Conservation (phyloP, 2,888 invertebrate genomes). For the Lumbricus terrestris region DNA sequence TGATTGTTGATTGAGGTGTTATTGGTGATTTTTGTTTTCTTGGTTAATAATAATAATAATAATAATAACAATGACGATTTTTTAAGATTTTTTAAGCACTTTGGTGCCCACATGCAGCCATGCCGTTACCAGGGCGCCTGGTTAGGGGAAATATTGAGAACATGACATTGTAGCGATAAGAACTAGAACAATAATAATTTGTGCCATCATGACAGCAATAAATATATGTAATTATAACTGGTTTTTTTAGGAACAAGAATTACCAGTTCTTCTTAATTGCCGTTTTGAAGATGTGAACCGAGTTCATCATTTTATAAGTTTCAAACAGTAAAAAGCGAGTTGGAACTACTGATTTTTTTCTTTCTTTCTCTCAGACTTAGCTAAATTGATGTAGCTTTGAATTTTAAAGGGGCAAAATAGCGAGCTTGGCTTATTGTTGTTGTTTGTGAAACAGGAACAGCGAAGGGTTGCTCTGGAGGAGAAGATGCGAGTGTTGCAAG, state of each 20-base stretch:
- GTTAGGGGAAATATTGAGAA: too few relatives aligned
- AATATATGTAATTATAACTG: too few relatives aligned
- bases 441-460: slow-evolving; percentile 44
- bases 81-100: too few relatives aligned
- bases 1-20: background rate
- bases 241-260: too few relatives aligned
- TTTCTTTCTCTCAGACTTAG: too few relatives aligned
- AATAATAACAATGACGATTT: too few relatives aligned
- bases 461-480: slow-evolving; percentile 54
- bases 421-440: background rate
- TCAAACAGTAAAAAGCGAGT: background rate
- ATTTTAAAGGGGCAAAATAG: background rate
- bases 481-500: slow-evolving; percentile 49
- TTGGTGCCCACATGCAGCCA: too few relatives aligned
- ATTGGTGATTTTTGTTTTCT: background rate
- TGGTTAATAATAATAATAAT: too few relatives aligned
- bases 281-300: background rate
- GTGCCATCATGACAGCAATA: too few relatives aligned
- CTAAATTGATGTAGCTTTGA: background rate
- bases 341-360: background rate
- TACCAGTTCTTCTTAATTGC: too few relatives aligned
- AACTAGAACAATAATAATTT: background rate
- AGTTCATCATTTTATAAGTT: background rate
- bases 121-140: too few relatives aligned
- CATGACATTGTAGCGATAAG: background rate